phyloP scores from a whole-genome alignment of 1,140 invertebrate species.

The Drosophila biarmipes region DNA sequence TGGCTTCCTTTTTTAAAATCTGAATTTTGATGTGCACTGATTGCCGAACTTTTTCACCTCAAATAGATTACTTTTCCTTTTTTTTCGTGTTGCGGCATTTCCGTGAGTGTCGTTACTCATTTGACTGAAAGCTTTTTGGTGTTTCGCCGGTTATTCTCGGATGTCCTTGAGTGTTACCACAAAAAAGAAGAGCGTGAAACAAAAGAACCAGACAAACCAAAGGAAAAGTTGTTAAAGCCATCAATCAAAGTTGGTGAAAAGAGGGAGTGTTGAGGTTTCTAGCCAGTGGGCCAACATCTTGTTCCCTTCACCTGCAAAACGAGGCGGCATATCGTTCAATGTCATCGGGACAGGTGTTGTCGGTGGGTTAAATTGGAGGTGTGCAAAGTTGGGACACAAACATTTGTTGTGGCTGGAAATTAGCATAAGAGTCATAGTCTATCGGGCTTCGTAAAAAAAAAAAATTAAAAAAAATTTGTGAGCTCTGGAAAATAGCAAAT shows the following conservation, averaged over 20 bases:
- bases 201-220: conserved; percentile 32
- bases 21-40: conserved; percentile 33
- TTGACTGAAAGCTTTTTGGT: conserved; percentile 77
- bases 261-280: background rate
- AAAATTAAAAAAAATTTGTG: conserved; percentile 38
- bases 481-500: conserved; percentile 61
- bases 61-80: conserved; percentile 19
- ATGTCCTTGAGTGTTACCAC: conserved; percentile 49
- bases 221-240: conserved; percentile 50
- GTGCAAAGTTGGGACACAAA: conserved; percentile 15
- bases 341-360: conserved; percentile 63
- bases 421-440: conserved; percentile 74
- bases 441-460: conserved; percentile 55
- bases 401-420: conserved; percentile 62
- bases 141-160: conserved; percentile 43
- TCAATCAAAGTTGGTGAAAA: conserved; percentile 44
- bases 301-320: conserved; percentile 6
- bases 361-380: conserved; percentile 27
- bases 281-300: conserved; percentile 23
- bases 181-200: conserved; percentile 23
- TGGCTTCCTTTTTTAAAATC: background rate
- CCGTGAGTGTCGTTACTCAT: conserved; percentile 54
- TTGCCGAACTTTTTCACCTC: conserved; percentile 38
- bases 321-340: conserved; percentile 58
- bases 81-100: conserved; percentile 10